These are phyloP conservation scores for Meandrina meandrites DNA, from an alignment of 92 coral and sea anemone genomes.

Conservation along the genomic window DNA sequence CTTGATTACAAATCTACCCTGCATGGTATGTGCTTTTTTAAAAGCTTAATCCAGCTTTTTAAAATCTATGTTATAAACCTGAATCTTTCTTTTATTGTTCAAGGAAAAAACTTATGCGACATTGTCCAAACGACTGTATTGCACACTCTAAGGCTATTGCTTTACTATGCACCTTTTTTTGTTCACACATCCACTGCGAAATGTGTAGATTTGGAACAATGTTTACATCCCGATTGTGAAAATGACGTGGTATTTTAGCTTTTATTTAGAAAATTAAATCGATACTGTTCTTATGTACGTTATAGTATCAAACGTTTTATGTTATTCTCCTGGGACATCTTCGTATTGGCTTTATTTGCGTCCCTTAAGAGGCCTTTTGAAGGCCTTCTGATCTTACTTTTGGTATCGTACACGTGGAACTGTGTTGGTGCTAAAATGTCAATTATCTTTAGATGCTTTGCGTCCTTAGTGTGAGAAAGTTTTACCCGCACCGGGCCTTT, in stretches of 20 bases:
- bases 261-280: background rate
- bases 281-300: background rate
- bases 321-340: background rate
- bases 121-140: background rate
- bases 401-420: constrained; percentile 78
- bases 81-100: background rate
- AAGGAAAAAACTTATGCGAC: background rate
- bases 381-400: constrained; percentile 77
- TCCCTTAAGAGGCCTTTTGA: background rate
- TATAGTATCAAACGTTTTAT: background rate
- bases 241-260: background rate
- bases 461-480: constrained; percentile 86
- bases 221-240: background rate
- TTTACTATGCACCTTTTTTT: background rate
- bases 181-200: background rate
- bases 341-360: constrained; percentile 1
- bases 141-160: background rate
- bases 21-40: background rate
- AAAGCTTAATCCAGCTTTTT: too few relatives aligned
- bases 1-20: background rate
- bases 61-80: background rate
- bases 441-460: constrained; percentile 75
- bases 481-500: constrained; percentile 91
- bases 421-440: constrained; percentile 82
- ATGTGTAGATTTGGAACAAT: background rate